Evolutionary conservation across 2,888 invertebrate genomes (phyloP), one percentile per base, ranked within the genome.

Genomic region (Mythimna albipuncta): DNA sequence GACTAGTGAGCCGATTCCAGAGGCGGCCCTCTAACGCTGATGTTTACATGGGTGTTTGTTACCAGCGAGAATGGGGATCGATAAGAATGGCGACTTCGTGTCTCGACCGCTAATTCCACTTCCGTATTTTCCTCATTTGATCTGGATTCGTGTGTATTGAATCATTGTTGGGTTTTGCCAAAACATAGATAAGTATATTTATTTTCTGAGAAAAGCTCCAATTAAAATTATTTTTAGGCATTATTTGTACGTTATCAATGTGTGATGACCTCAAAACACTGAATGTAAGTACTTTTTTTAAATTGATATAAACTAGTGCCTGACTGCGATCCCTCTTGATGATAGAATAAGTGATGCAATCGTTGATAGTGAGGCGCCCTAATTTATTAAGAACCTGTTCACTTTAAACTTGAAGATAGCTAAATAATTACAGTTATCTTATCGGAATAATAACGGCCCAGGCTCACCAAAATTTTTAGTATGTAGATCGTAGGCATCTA

Each of bases 1-100:
- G 61, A n/a, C 13, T 59, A 41, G 59, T 21, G n/a, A n/a, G 13
- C 38, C 38, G 41, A 21, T 7, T 16, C 5, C 16, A 6, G n/a
- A 21, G 13, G 9, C 26, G 9, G 21, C 19, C 19, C 44, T 26
- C 61, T 61, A 61, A 47, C n/a, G 68, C 19, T 38, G 57, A 50
- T 68, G 52, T 61, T 69, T 47, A 54, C 69, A 41, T 38, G n/a
- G 35, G 0, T 38, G 7, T 69, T 32, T 41, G 62, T 63, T 19
- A 26, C 19, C n/a, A 54, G 4, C 50, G 32, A 11, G n/a, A 54
- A 7, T 21, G 1, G 9, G 35, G 44, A 52, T 76, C 73, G 52
- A 76, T 74, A 54, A 5, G 6, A 19, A 50, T 5, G 73, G 76
- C 58, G 76, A 44, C 73, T 35, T 3, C 6, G 9, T 11, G 58